Conservation (phyloP, 1,140 invertebrate species). For the Ceratina calcarata region DNA sequence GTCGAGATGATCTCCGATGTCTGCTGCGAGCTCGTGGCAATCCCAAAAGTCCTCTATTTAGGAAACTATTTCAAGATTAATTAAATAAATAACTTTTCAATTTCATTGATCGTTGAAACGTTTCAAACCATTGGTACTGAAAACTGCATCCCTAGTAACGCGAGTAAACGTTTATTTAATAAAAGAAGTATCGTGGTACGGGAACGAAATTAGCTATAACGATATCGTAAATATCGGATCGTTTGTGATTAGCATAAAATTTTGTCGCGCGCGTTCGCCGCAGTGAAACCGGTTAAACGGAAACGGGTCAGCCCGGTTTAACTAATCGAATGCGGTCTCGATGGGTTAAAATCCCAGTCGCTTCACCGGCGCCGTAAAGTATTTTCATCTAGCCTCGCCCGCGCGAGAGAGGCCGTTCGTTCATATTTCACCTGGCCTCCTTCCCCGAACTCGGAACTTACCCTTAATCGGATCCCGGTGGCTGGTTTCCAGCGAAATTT, state of each 20-base stretch:
- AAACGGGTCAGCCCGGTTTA: constrained; percentile 4
- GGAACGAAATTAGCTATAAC: too few species aligned
- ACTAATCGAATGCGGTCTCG: constrained; percentile 26
- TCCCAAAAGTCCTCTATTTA: neutral
- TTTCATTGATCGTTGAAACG: neutral
- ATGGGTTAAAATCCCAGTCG: constrained; percentile 27
- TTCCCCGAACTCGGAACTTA: constrained; percentile 12
- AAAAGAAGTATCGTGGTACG: neutral
- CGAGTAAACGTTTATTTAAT: constrained; percentile 1
- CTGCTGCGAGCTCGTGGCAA: constrained; percentile 16
- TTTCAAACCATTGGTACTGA: neutral
- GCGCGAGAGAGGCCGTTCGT: neutral
- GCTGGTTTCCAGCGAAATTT: constrained; percentile 34
- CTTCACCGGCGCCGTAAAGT: constrained; percentile 22
- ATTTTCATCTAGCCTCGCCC: constrained; percentile 5
- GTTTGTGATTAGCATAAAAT: neutral
- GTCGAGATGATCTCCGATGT: constrained; percentile 29
- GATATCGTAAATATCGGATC: neutral
- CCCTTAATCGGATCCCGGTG: constrained; percentile 25
- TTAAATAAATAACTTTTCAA: too few species aligned
- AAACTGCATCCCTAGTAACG: neutral
- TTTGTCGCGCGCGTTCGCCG: neutral
- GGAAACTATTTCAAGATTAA: too few species aligned
- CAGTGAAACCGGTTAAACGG: neutral
- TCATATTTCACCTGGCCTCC: constrained; percentile 34